Evolutionary conservation across 1,140 invertebrate species (phyloP).

Genomic region (Zaprionus capensis): DNA sequence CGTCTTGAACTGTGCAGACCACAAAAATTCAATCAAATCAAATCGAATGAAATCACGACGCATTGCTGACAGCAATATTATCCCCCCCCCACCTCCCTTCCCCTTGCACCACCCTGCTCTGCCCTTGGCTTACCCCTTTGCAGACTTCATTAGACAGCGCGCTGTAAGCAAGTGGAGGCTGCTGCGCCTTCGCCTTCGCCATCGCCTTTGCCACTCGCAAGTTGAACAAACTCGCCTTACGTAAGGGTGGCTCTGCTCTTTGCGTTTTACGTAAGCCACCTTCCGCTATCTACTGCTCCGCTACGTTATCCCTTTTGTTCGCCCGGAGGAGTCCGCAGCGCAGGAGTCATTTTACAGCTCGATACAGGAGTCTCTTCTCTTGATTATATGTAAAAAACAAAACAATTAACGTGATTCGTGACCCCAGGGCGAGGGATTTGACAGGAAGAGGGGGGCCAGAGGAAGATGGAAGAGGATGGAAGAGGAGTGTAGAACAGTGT

Average conservation of each 20-base stretch:
- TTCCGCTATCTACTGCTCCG: neutral
- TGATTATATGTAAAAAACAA: neutral
- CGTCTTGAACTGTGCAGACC: constrained; percentile 44
- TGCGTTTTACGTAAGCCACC: neutral
- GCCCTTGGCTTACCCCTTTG: neutral
- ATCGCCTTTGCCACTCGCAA: neutral
- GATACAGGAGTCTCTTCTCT: neutral
- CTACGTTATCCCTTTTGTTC: neutral
- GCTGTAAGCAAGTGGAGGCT: neutral
- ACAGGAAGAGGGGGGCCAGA: too few species aligned
- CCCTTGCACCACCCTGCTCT: neutral
- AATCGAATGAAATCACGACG: constrained; percentile 78
- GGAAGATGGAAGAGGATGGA: too few species aligned
- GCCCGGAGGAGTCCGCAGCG: neutral
- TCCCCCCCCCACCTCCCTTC: neutral
- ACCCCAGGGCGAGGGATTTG: neutral
- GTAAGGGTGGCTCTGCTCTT: neutral
- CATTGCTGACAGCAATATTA: constrained; percentile 55
- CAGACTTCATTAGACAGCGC: constrained; percentile 31
- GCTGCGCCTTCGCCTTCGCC: neutral
- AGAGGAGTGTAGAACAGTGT: too few species aligned
- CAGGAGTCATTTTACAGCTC: neutral
- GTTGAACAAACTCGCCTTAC: constrained; percentile 8
- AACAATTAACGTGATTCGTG: neutral
- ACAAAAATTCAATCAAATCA: constrained; percentile 81